phyloP scores from a whole-genome alignment of 2,888 invertebrate species.

The Beris chalybata region DNA sequence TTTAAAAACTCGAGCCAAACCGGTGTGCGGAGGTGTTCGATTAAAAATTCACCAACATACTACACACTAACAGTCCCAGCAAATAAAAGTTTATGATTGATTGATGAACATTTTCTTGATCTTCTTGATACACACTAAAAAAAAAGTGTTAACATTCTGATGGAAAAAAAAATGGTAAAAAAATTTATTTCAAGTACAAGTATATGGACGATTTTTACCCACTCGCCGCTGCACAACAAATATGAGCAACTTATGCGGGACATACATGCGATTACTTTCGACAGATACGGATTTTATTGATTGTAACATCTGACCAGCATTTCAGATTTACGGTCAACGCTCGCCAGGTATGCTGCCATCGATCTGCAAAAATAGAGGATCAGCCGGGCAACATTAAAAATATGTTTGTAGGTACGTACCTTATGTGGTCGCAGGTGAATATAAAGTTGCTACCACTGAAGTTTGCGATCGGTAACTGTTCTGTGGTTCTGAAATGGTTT shows the following conservation, averaged over 20 bases:
- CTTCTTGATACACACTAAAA: slow-evolving; percentile 4
- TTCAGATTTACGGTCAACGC: slow-evolving; percentile 20
- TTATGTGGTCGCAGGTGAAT: no score
- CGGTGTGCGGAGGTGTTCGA: neutral
- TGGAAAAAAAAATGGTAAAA: slow-evolving; percentile 5
- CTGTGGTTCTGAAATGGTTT: no score
- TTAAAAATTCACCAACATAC: neutral
- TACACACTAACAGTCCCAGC: slow-evolving; percentile 20
- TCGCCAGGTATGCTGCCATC: slow-evolving; percentile 8
- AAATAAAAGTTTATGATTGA: slow-evolving; percentile 32
- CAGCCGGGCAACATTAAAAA: slow-evolving; percentile 23
- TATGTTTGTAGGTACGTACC: neutral
- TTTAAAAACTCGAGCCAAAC: slow-evolving; percentile 6
- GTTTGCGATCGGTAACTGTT: no score
- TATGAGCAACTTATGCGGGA: slow-evolving; percentile 13
- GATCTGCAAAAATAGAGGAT: slow-evolving; percentile 16
- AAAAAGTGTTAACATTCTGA: slow-evolving; percentile 29
- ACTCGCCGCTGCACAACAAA: neutral
- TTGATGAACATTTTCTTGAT: slow-evolving; percentile 29
- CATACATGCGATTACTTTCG: slow-evolving; percentile 1
- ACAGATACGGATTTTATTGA: slow-evolving; percentile 12
- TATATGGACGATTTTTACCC: neutral
- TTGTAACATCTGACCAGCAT: slow-evolving; percentile 11
- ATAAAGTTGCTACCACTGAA: no score
- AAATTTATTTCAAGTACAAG: neutral